Base-by-base conservation (phyloP, 2,888 invertebrate species). In the Aplocera efformata region DNA sequence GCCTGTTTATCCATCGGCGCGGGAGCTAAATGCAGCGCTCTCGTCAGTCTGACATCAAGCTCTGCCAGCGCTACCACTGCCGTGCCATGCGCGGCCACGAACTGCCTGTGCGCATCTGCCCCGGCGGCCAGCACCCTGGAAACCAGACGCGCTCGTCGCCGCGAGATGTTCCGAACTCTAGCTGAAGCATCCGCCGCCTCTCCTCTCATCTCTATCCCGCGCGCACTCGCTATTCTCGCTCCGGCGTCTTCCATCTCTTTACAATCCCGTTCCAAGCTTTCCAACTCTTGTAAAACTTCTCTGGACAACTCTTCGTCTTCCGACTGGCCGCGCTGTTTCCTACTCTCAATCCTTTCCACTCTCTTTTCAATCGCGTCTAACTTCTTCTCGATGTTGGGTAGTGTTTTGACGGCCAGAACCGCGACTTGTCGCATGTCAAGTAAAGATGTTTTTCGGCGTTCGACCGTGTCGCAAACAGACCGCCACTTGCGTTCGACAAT, bases 401-500 rank as follows among this genome's bases (percentile, higher is more conserved):
- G 62, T 88, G 94, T 91, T 0, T 88, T 78, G 48, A 91, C 91
- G 1, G 93, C 74, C 1, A 91, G 71, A 41, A 95, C 93, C 41
- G 91, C 91, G 0, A 91, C 89, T 69, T 94, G 94, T 2, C 81
- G 78, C 7, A 84, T 67, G 43, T 88, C 85, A 39, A 76, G 80
- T 1, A 88, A 66, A 0, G 77, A 66, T 6, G 62, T 72, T 53
- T 85, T 86, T 1, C 93, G 89, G 38, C 93, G 93, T 4, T 93
- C 91, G 0, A 94, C 94, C 65, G 91, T 89, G 1, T 91, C 91
- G 63, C 95, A 95, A 1, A 95, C 92, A 27, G 90, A 90, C 60
- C 93, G 94, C 96, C 96, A 96, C 49, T 95, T 91, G 64, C 91
- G 92, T 59, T 95, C 95, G 7, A 96, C 82, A 41, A 92, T 92